A percentile compares a stretch with the other conserved stretches of the same genome.
Conservation (phyloP, 2,113 vertebrate genomes). For the Petrocephalus zakoni region DNA sequence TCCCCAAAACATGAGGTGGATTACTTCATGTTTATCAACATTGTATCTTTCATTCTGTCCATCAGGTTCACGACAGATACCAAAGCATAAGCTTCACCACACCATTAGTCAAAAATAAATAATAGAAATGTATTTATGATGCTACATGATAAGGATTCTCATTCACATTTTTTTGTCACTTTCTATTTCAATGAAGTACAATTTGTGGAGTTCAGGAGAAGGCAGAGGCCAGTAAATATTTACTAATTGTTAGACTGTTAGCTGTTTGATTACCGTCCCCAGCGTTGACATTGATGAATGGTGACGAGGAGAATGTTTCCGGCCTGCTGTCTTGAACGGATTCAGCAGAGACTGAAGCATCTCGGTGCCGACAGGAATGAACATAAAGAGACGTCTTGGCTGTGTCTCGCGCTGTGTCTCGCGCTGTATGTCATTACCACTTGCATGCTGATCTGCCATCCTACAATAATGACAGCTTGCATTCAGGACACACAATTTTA, state of each 20-base stretch:
- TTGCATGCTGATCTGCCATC: not conserved
- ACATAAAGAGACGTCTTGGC: not conserved
- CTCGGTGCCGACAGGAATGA: not conserved
- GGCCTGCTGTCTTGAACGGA: not conserved
- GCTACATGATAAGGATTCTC: not conserved
- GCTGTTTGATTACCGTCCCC: slow-evolving; percentile 1
- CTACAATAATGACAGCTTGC: slow-evolving; percentile 1
- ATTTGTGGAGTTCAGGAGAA: not conserved
- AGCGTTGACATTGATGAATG: slow-evolving; percentile 11
- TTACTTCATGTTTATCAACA: not conserved
- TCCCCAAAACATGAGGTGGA: not conserved
- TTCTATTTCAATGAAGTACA: not conserved
- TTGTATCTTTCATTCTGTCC: not conserved
- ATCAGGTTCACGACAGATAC: not conserved
- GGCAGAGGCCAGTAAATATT: not conserved
- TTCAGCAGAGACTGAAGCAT: not conserved
- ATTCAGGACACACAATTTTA: not conserved
- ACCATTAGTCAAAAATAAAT: not conserved
- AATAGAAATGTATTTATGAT: not conserved
- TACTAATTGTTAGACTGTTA: slow-evolving; percentile 6
- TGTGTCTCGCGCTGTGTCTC: not conserved
- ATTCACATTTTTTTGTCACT: not conserved
- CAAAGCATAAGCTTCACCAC: no score
- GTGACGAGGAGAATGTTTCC: not conserved
- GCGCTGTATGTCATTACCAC: not conserved